Percentiles rank a stretch among this genome's conserved stretches.
Conservation (phyloP, 2,113 vertebrate genomes). For the Gymnarchus niloticus region DNA sequence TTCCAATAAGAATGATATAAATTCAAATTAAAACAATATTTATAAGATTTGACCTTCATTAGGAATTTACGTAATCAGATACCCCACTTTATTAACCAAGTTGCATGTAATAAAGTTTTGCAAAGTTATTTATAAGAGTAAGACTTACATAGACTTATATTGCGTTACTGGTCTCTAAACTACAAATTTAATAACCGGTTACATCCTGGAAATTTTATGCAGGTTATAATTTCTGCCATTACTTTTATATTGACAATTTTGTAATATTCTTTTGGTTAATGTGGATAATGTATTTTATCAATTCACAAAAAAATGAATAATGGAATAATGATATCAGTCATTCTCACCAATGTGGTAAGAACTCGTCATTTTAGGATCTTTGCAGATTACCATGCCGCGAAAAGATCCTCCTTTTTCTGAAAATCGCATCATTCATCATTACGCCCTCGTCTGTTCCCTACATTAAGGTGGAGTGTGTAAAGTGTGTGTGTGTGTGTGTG, state of each 20-base stretch:
- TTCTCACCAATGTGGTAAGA: neutral
- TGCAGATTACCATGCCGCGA: conserved; percentile 1
- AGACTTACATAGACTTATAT: neutral
- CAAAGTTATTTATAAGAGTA: neutral
- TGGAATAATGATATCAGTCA: neutral
- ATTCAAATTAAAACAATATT: neutral
- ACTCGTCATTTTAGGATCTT: neutral
- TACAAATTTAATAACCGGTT: neutral
- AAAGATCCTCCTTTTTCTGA: conserved; percentile 13
- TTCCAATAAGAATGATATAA: neutral
- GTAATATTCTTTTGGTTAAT: neutral
- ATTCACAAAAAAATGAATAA: neutral
- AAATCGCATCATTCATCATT: conserved; percentile 33
- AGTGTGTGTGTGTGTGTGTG: too few species aligned
- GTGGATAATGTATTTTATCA: neutral
- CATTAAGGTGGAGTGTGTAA: conserved; percentile 44
- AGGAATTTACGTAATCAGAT: neutral
- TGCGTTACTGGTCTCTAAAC: neutral
- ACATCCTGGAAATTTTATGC: neutral
- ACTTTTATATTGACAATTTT: neutral
- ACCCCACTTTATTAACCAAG: neutral
- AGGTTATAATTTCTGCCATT: neutral
- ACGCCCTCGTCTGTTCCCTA: conserved; percentile 52
- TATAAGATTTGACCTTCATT: neutral
- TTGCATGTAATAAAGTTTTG: too few species aligned